phyloP scores from a whole-genome alignment of 2,888 invertebrate genomes.

The Autographa gamma region DNA sequence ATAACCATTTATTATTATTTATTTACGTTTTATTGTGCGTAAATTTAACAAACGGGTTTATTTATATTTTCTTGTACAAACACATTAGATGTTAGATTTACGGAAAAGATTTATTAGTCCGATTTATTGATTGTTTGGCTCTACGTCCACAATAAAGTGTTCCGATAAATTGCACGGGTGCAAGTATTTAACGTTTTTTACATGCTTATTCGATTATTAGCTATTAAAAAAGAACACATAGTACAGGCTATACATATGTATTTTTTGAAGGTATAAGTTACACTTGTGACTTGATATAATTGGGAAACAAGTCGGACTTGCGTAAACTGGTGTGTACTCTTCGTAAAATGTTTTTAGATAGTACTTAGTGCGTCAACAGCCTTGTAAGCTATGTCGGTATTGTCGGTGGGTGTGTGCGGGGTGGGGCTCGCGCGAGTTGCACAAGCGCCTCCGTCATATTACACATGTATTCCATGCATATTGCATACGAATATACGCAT shows the following conservation, averaged over 20 bases:
- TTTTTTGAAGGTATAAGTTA: too few species aligned
- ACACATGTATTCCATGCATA: conserved; percentile 20
- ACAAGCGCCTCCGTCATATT: conserved; percentile 50
- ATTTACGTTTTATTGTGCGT: conserved; percentile 36
- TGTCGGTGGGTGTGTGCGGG: conserved; percentile 59
- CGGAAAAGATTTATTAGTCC: conserved; percentile 31
- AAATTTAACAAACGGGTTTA: conserved; percentile 38
- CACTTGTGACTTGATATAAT: background rate
- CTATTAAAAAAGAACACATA: background rate
- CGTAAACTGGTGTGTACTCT: background rate
- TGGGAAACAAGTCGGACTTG: background rate
- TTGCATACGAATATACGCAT: background rate
- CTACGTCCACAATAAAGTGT: conserved; percentile 39
- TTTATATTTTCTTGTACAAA: conserved; percentile 34
- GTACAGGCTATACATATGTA: too few species aligned
- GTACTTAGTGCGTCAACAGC: conserved; percentile 32
- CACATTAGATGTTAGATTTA: conserved; percentile 32
- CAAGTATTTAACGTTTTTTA: conserved; percentile 8
- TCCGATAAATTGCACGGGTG: conserved; percentile 26
- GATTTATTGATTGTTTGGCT: conserved; percentile 53
- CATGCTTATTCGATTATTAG: background rate
- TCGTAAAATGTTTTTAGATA: conserved; percentile 33
- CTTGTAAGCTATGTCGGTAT: conserved; percentile 58
- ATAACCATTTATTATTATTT: conserved; percentile 23
- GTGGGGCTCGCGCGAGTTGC: conserved; percentile 60